Conservation (phyloP, 2,888 invertebrate genomes). For the Deilephila porcellus region DNA sequence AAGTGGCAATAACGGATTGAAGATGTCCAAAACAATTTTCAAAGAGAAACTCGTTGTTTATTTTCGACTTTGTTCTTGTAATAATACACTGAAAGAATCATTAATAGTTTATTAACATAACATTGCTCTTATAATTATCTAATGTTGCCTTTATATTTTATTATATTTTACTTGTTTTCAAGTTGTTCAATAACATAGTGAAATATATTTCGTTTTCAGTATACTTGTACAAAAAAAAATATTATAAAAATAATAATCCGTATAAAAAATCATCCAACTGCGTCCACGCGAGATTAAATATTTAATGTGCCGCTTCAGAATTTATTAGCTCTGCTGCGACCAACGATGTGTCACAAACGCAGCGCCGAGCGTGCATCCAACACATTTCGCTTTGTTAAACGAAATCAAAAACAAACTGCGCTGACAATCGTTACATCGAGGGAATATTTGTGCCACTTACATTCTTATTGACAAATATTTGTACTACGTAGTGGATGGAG, state of each 20-base stretch:
- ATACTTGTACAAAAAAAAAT: no score
- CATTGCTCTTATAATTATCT: no score
- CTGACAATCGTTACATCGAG: conserved; percentile 54
- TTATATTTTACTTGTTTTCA: no score
- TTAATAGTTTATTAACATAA: no score
- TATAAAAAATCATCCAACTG: not conserved
- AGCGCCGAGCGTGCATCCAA: conserved; percentile 55
- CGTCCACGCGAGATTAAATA: conserved; percentile 34
- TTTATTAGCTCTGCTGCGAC: conserved; percentile 47
- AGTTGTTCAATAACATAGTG: no score
- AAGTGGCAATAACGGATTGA: no score
- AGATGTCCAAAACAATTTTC: no score
- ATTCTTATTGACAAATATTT: conserved; percentile 22
- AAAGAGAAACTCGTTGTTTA: no score
- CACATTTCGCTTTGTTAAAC: conserved; percentile 67
- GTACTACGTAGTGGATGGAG: not conserved
- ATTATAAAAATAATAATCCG: not conserved
- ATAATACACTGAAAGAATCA: no score
- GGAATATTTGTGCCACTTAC: conserved; percentile 38
- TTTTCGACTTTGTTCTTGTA: no score
- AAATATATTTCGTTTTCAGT: no score
- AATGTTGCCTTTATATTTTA: no score
- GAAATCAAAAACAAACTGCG: conserved; percentile 71
- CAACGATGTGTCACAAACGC: conserved; percentile 70
- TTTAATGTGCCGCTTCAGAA: conserved; percentile 39